Base-by-base conservation (phyloP, 2,888 invertebrate species). In the Clanis bilineata region DNA sequence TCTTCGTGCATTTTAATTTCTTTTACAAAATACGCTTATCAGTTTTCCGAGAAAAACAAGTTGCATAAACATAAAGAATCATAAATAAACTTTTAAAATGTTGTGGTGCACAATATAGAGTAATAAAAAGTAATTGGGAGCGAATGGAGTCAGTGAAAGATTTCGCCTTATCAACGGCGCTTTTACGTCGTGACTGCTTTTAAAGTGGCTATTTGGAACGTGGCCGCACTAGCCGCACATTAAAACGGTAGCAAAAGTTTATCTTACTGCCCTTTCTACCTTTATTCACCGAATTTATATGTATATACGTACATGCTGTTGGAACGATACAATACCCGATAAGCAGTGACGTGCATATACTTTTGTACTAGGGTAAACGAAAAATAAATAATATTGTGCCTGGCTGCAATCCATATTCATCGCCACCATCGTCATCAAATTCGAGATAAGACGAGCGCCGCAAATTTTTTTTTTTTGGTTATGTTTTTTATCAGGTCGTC, bases 171-270 rank as follows among this genome's bases (percentile, higher is more conserved):
- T 69, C 67, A 67, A 66, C 63, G 60, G 44, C 57, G 57, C 60
- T 44, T 66, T 64, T 59, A 69, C 62, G 64, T 59, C 44, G 66
- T 56, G 63, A 61, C 59, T 68, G 63, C 60, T 59, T 65, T 69
- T 67, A 65, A 72, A 72, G 66, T 71, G 67, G 64, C 63, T 59
- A 71, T 76, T 73, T 64, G 63, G 62, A 66, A 61, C 57, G 55
- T 62, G 65, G 62, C 64, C 59, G 63, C 57, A 58, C 58, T 25
- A 56, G 55, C 63, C 59, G 58, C 63, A 56, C 23, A 59, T 28
- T 59, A 60, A 62, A 60, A 45, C 60, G 32, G 44, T 39, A 36
- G 25, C 59, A 44, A n/a, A 65, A 67, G 60, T 65, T 68, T 66
- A 68, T 68, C 62, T 64, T 60, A 61, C 54, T 62, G 22, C 58